Evolutionary conservation across 2,113 vertebrate species (phyloP).

Genomic region (Odobenus rosmarus): DNA sequence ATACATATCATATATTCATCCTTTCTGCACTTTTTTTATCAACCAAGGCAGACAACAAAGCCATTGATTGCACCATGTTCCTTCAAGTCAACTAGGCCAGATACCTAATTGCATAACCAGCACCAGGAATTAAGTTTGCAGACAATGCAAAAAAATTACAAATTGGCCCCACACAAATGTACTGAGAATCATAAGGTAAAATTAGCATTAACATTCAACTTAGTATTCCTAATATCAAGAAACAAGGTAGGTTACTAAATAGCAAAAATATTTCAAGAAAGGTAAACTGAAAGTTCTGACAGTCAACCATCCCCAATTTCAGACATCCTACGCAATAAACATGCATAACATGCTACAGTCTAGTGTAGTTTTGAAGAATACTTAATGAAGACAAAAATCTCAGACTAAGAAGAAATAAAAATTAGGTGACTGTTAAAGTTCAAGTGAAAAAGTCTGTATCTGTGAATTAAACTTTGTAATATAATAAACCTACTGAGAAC

Average conservation of each 20-base stretch:
- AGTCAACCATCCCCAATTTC: background rate
- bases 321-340: background rate
- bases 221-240: background rate
- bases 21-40: background rate
- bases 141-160: background rate
- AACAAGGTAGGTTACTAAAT: background rate
- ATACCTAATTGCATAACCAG: background rate
- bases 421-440: background rate
- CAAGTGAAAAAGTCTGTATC: background rate
- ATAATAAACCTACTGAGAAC: slow-evolving; percentile 9
- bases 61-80: background rate
- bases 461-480: background rate
- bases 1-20: background rate
- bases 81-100: background rate
- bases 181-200: background rate
- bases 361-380: background rate
- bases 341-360: background rate
- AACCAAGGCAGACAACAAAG: background rate
- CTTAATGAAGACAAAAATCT: background rate
- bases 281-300: background rate
- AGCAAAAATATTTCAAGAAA: slow-evolving; percentile 7
- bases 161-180: background rate
- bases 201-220: background rate
- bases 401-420: background rate
- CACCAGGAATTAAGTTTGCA: background rate